These are phyloP conservation scores for Pogonus chalceus DNA, from an alignment of 1,140 invertebrate genomes.

Conservation along the genomic window DNA sequence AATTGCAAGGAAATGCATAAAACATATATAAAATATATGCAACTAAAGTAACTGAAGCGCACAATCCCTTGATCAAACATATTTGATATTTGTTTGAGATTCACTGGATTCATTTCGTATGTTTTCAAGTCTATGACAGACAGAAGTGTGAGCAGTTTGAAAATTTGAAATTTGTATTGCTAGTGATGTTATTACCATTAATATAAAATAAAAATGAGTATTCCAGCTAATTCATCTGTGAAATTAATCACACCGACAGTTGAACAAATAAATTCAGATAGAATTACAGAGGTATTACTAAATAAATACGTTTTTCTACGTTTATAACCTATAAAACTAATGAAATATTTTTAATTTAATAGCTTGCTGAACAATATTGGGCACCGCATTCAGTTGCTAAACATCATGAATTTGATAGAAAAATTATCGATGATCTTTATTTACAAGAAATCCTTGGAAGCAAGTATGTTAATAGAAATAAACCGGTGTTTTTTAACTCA, in stretches of 20 bases:
- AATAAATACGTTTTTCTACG: constrained; percentile 3
- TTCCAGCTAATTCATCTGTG: constrained; percentile 1
- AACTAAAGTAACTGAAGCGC: too few species aligned
- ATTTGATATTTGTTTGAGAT: too few species aligned
- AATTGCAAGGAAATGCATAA: too few species aligned
- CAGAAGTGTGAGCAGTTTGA: too few species aligned
- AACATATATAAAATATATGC: too few species aligned
- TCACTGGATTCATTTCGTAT: too few species aligned
- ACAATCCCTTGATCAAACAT: too few species aligned
- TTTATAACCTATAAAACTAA: constrained; percentile 15
- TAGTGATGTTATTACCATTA: neutral
- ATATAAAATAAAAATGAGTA: neutral
- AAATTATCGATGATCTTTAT: constrained; percentile 74
- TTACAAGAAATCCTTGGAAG: constrained; percentile 65
- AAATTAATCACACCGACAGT: constrained; percentile 49
- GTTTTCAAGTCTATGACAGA: too few species aligned
- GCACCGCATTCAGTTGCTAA: constrained; percentile 61
- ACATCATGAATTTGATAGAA: constrained; percentile 58
- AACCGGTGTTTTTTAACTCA: constrained; percentile 12
- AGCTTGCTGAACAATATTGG: constrained; percentile 86
- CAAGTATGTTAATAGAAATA: constrained; percentile 39
- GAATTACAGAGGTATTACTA: constrained; percentile 62
- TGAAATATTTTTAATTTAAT: constrained; percentile 25
- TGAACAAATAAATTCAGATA: constrained; percentile 65
- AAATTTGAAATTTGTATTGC: too few species aligned